Conservation (phyloP, 1,140 invertebrate species). For the Apis florea region DNA sequence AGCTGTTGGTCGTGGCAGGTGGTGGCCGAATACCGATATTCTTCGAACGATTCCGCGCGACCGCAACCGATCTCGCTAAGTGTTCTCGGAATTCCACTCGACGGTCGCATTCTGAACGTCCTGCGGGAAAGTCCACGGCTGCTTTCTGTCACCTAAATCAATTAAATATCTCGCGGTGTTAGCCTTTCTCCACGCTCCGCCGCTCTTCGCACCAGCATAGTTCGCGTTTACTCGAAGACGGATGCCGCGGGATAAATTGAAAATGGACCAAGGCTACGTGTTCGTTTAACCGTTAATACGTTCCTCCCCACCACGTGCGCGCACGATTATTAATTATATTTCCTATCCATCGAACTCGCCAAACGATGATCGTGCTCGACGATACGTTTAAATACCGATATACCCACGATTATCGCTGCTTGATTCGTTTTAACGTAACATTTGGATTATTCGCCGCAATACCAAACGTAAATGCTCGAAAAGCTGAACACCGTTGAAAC, state of each 20-base stretch:
- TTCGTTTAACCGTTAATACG: not conserved
- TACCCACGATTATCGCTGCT: not conserved
- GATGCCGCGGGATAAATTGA: constrained; percentile 1
- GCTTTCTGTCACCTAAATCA: constrained; percentile 60
- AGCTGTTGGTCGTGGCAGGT: constrained; percentile 33
- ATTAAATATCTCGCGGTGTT: constrained; percentile 64
- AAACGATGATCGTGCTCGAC: too few relatives aligned
- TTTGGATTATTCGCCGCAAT: not conserved
- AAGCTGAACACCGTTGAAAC: not conserved
- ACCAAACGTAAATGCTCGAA: not conserved
- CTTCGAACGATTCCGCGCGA: constrained; percentile 53
- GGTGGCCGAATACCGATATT: constrained; percentile 60
- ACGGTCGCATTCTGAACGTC: constrained; percentile 63
- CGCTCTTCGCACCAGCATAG: constrained; percentile 1
- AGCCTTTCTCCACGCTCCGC: constrained; percentile 1
- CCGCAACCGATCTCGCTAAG: constrained; percentile 61
- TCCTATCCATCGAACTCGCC: not conserved
- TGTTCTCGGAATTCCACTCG: constrained; percentile 62
- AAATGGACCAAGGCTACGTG: not conserved
- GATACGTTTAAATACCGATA: not conserved
- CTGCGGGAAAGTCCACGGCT: constrained; percentile 59
- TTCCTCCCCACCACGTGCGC: too few relatives aligned
- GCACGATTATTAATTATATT: not conserved
- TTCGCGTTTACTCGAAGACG: constrained; percentile 15
- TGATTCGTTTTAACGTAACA: not conserved